Base-by-base conservation (phyloP, 2,797 vertebrate species). In the Yasuhikotakia modesta region DNA sequence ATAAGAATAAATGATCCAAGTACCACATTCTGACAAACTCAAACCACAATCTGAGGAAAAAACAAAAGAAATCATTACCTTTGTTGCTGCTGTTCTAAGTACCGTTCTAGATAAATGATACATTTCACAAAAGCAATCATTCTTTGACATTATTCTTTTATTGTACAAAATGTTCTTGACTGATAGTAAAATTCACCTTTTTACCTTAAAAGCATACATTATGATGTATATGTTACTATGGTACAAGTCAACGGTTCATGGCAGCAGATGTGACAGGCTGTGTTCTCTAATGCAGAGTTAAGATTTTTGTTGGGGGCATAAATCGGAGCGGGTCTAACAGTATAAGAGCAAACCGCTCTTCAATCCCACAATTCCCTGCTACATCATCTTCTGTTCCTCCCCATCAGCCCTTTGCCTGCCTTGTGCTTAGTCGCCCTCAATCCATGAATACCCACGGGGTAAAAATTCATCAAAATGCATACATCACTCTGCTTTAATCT, bases 391-490 rank as follows among this genome's bases (percentile, higher is more conserved):
- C 8, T 6, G 27, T 27, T 32, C 22, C n/a, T 17, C 57, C 17
- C 58, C 32, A 2, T 13, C 14, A n/a, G 58, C 58, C 16, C 27
- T 30, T 17, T 16, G 0, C 16, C 14, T 35, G 50, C 27, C n/a
- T 22, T 60, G 13, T 1, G 35, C 16, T 4, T 4, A 43, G 45
- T 60, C 46, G 19, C 17, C 39, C 52, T 69, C 76, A 24, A 70
- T 57, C 70, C 2, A 71, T 12, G 4, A 30, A 30, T 32, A 13
- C 64, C 63, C 60, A 45, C 16, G 81, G 75, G 67, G 81, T 78
- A 67, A 14, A 88, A 88, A 88, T 87, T 85, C 87, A 91, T 90
- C 81, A 89, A 90, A 90, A 93, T 91, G 90, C 88, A 88, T 92
- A 85, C 87, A 87, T 82, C 85, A 87, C 58, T 82, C 78, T 35